A percentile compares a stretch with the other conserved stretches of the same genome.
phyloP scores from a whole-genome alignment of 2,797 vertebrate genomes.

The Pipistrellus pipistrellus region DNA sequence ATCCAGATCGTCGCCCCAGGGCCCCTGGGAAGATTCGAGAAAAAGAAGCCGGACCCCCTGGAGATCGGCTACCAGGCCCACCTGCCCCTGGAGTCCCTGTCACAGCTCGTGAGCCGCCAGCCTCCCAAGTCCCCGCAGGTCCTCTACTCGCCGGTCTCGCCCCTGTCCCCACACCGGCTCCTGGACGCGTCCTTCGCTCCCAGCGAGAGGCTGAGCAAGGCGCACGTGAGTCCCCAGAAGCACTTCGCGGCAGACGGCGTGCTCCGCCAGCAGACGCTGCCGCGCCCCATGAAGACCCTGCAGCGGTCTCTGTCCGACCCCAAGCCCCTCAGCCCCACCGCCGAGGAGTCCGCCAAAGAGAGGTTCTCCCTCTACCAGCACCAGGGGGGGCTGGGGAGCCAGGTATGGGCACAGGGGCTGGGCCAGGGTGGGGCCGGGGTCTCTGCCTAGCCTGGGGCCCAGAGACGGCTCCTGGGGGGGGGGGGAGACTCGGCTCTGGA shows the following conservation, averaged over 20 bases:
- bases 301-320: conserved; percentile 99
- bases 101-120: conserved; percentile 94
- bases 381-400: conserved; percentile 93
- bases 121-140: conserved; percentile 99
- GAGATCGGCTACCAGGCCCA: conserved; percentile 97
- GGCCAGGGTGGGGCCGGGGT: conserved; percentile 79
- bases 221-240: conserved; percentile 98
- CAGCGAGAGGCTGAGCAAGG: conserved; percentile 98
- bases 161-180: conserved; percentile 97
- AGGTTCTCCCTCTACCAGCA: conserved; percentile 98
- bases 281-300: conserved; percentile 98
- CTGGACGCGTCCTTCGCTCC: conserved; percentile 96
- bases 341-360: conserved; percentile 95
- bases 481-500: neutral
- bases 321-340: conserved; percentile 99
- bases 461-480: conserved; percentile 57
- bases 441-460: conserved; percentile 67
- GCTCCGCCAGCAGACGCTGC: conserved; percentile 96
- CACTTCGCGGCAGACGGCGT: conserved; percentile 94
- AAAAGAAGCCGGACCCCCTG: conserved; percentile 97
- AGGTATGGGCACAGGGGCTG: conserved; percentile 91
- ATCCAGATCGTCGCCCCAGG: conserved; percentile 95
- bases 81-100: conserved; percentile 93
- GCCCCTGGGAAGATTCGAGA: conserved; percentile 94
- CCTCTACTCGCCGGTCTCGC: conserved; percentile 98